Percentiles rank a stretch among this genome's conserved stretches.
phyloP scores from a whole-genome alignment of 2,113 vertebrate species.

The Callopanchax toddi region DNA sequence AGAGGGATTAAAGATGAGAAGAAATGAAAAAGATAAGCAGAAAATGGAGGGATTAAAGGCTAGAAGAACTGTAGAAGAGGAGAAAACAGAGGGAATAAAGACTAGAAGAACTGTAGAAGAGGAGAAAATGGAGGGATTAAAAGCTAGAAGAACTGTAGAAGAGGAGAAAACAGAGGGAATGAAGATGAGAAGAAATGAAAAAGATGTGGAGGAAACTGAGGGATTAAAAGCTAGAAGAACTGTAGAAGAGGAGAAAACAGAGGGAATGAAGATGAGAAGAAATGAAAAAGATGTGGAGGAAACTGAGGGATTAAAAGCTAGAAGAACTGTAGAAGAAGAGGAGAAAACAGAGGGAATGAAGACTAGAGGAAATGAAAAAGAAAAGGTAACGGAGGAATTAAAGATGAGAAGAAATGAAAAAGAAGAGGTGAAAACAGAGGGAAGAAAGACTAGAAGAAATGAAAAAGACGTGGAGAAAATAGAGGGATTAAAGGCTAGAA shows the following conservation, averaged over 20 bases:
- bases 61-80: not conserved
- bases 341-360: not conserved
- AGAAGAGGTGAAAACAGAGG: not conserved
- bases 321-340: not conserved
- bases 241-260: not conserved
- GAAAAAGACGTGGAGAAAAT: not conserved
- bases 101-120: not conserved
- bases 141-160: not conserved
- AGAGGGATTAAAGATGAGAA: too few relatives aligned
- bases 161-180: too few relatives aligned
- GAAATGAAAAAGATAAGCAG: too few relatives aligned
- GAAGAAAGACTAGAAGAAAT: not conserved
- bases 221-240: not conserved
- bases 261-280: not conserved
- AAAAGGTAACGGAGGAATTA: not conserved
- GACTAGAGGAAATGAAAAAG: not conserved
- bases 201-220: too few relatives aligned
- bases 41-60: not conserved
- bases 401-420: not conserved
- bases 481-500: not conserved
- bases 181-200: too few relatives aligned
- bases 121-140: not conserved
- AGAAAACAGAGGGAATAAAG: not conserved
- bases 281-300: not conserved
- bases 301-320: not conserved